Conservation (phyloP, 2,113 vertebrate genomes). For the Mus pahari region DNA sequence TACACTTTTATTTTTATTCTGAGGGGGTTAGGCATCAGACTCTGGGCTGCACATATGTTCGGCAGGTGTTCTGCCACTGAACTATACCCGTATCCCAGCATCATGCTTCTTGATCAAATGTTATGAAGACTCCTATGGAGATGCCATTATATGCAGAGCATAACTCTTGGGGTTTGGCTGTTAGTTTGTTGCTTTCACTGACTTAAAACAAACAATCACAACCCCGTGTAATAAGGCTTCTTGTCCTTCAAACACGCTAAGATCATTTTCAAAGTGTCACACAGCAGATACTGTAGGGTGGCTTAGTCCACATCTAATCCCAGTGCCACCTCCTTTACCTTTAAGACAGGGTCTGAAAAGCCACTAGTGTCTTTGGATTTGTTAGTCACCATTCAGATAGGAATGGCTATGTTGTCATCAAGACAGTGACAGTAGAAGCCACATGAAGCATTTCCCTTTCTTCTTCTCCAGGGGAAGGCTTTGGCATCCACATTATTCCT, state of each 20-base stretch:
- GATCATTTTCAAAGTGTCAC: neutral
- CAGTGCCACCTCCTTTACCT: neutral
- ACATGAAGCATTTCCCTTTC: slow-evolving; percentile 9
- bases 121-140: neutral
- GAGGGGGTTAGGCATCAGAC: too few species aligned
- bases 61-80: neutral
- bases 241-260: neutral
- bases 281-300: neutral
- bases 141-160: neutral
- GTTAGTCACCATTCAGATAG: neutral
- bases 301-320: neutral
- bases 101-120: slow-evolving; percentile 19
- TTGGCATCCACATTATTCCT: slow-evolving; percentile 25
- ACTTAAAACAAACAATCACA: slow-evolving; percentile 23
- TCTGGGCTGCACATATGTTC: neutral
- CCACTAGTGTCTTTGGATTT: neutral
- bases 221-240: neutral
- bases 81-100: neutral
- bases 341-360: neutral
- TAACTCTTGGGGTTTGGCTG: neutral
- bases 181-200: neutral
- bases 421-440: neutral
- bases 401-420: neutral
- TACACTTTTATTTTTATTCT: neutral
- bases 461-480: slow-evolving; percentile 24